Evolutionary conservation across 2,113 vertebrate species (phyloP).

Genomic region (Coptodon rendalli): DNA sequence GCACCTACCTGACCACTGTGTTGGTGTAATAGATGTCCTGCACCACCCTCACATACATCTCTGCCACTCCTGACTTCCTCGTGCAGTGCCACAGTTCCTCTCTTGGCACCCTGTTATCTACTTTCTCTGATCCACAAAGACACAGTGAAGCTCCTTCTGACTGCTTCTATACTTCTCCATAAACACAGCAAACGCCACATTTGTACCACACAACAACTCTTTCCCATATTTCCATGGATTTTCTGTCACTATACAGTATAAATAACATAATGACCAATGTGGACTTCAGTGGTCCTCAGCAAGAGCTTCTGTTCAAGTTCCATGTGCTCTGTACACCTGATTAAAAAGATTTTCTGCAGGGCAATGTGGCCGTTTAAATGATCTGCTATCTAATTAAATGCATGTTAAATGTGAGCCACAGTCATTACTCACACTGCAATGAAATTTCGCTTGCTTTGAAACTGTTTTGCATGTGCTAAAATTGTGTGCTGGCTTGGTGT

Average conservation of each 20-base stretch:
- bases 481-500: not conserved
- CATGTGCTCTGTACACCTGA: not conserved
- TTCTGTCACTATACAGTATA: not conserved
- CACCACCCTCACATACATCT: not conserved
- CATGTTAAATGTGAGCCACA: not conserved
- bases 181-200: not conserved
- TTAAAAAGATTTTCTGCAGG: not conserved
- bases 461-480: not conserved
- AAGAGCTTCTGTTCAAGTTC: not conserved
- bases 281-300: not conserved
- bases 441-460: not conserved
- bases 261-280: not conserved
- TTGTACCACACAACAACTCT: not conserved
- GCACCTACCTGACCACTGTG: not conserved
- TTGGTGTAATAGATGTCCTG: not conserved
- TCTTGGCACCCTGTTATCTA: not conserved
- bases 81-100: not conserved
- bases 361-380: not conserved
- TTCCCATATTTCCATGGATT: not conserved
- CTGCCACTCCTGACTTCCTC: not conserved
- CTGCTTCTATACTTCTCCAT: not conserved
- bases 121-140: not conserved
- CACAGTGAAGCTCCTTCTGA: not conserved
- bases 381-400: not conserved
- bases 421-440: not conserved